Conservation (phyloP, 2,888 invertebrate genomes). For the Tinea pellionella region DNA sequence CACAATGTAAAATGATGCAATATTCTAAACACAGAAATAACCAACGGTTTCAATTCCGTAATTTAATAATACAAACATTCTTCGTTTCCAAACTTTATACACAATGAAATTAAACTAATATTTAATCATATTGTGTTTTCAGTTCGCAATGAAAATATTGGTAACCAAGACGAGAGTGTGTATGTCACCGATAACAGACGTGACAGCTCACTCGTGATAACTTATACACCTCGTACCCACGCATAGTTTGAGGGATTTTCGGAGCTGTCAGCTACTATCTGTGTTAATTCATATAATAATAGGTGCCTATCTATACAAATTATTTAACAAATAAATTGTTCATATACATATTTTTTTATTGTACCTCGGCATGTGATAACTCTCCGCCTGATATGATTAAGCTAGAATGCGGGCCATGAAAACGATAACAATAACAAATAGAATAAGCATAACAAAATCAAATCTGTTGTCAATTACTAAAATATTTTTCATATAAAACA, state of each 20-base stretch:
- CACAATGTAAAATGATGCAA: conserved; percentile 4
- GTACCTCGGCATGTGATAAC: too few species aligned
- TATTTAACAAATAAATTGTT: too few species aligned
- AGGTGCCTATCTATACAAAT: too few species aligned
- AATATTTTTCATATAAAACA: not conserved
- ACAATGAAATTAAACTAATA: not conserved
- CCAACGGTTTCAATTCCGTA: not conserved
- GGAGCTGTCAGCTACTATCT: too few species aligned
- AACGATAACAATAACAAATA: too few species aligned
- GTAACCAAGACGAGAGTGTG: not conserved
- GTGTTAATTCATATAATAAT: too few species aligned
- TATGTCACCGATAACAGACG: not conserved
- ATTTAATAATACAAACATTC: not conserved
- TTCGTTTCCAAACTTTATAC: not conserved
- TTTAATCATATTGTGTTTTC: not conserved
- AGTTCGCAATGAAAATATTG: not conserved
- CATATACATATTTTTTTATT: too few species aligned
- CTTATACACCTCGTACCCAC: not conserved
- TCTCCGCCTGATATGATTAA: too few species aligned
- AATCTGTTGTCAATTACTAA: not conserved
- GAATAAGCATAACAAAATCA: not conserved
- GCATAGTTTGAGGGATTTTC: not conserved
- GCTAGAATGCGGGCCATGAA: too few species aligned
- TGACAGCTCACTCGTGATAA: not conserved
- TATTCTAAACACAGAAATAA: not conserved